Evolutionary conservation across 2,113 vertebrate genomes (phyloP), one percentile per base, ranked within the genome.

Genomic region (Clarias gariepinus): DNA sequence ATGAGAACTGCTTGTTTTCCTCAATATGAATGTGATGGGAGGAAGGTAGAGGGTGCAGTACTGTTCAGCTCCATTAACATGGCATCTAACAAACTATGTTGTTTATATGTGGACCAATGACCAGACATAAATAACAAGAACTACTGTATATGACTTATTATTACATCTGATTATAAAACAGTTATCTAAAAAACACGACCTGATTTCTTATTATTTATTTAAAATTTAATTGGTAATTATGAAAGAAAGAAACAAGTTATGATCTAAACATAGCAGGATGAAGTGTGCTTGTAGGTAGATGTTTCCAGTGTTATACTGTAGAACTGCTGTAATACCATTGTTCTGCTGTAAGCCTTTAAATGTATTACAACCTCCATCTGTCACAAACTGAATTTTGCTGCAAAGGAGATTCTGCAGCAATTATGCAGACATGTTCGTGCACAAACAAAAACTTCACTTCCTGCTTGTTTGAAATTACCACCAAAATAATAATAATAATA

Each of bases 101-200:
- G 33, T 69, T 71, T 83, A 71, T 10, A 55, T 61, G 30, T 81
- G 78, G 57, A 60, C 57, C 57, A 80, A 36, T 55, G 77, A 80
- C 55, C 55, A 61, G 28, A 30, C 30, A 60, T 21, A 60, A 80
- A 23, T 33, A 80, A 11, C 53, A 30, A 19, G 18, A 60, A 60
- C 36, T 23, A n/a, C n/a, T n/a, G n/a, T n/a, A 13, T 19, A 30
- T 13, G 4, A 61, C 36, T 6, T 13, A 28, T 30, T 58, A 36
- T 60, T 23, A 21, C 55, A 61, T 7, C 1, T 61, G 57, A 80
- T 80, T 21, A 57, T 71, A 15, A 16, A 52, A 63, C 3, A 64
- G 23, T 30, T 3, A 11, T 15, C 53, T 41, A 47, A 23, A 23
- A 76, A 78, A 4, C 15, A 57, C 18, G 18, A 30, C n/a, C 28